Evolutionary conservation across 2,113 vertebrate genomes (phyloP).

Genomic region (Lagopus leucura): DNA sequence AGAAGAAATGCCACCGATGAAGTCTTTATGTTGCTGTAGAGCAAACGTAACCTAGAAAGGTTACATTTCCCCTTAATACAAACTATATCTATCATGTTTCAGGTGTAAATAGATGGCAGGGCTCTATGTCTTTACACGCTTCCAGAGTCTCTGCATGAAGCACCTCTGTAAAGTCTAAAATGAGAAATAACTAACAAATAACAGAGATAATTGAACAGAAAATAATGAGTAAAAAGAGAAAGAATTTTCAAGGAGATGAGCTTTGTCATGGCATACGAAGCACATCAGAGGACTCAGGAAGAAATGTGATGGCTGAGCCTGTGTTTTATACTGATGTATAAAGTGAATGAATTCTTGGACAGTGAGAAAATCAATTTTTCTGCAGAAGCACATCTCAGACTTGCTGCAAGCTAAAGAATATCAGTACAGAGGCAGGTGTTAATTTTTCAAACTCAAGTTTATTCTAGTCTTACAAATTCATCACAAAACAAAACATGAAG

Average conservation of each 20-base stretch:
- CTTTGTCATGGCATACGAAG: background rate
- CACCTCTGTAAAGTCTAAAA: background rate
- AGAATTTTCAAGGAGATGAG: background rate
- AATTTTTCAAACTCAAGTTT: background rate
- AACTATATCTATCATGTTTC: background rate
- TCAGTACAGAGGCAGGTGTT: background rate
- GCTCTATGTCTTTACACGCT: accelerated
- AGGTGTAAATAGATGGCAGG: background rate
- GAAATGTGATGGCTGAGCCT: background rate
- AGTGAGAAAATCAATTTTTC: slow-evolving; percentile 36
- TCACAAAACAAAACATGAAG: slow-evolving; percentile 1
- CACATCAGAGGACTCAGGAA: background rate
- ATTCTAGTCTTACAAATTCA: background rate
- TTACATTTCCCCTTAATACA: background rate
- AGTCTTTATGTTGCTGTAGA: background rate
- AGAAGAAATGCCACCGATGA: background rate
- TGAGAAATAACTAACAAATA: background rate
- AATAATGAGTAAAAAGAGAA: background rate
- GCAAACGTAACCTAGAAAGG: background rate
- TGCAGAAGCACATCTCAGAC: background rate
- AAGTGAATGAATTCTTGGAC: background rate
- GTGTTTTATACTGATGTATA: background rate
- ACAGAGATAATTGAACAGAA: background rate
- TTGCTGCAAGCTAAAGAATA: background rate
- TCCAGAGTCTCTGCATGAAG: background rate